phyloP scores from a whole-genome alignment of 1,140 invertebrate species.

The Drosophila eugracilis region DNA sequence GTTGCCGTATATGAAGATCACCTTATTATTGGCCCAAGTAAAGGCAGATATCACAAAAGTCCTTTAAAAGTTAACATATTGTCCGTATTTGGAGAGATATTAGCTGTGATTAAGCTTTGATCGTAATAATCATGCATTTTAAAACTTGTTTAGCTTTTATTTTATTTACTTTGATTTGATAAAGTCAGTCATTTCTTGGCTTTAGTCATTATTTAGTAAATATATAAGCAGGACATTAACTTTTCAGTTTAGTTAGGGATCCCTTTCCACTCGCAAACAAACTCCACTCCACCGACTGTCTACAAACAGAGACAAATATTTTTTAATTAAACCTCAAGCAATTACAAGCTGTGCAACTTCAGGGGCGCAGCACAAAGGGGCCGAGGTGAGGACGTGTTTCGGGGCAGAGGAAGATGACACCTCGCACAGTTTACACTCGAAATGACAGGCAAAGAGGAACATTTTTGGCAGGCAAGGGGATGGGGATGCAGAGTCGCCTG shows the following conservation, averaged over 20 bases:
- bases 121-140: neutral
- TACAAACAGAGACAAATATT: constrained; percentile 62
- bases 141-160: neutral
- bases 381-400: constrained; percentile 22
- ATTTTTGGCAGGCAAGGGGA: constrained; percentile 41
- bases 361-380: constrained; percentile 54
- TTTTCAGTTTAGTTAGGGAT: no score
- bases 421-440: constrained; percentile 71
- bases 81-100: neutral
- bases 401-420: constrained; percentile 52
- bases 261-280: no score
- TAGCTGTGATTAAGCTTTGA: neutral
- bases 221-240: no score
- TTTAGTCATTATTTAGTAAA: neutral
- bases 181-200: no score
- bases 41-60: neutral
- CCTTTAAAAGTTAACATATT: neutral
- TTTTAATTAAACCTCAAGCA: constrained; percentile 82
- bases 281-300: neutral
- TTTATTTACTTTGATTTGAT: neutral
- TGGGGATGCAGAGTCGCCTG: constrained; percentile 6
- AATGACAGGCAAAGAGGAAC: constrained; percentile 66
- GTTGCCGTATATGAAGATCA: neutral
- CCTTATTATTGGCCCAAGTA: neutral
- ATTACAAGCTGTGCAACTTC: constrained; percentile 70